Base-by-base conservation (phyloP, 2,888 invertebrate species). In the Cerastis leucographa region DNA sequence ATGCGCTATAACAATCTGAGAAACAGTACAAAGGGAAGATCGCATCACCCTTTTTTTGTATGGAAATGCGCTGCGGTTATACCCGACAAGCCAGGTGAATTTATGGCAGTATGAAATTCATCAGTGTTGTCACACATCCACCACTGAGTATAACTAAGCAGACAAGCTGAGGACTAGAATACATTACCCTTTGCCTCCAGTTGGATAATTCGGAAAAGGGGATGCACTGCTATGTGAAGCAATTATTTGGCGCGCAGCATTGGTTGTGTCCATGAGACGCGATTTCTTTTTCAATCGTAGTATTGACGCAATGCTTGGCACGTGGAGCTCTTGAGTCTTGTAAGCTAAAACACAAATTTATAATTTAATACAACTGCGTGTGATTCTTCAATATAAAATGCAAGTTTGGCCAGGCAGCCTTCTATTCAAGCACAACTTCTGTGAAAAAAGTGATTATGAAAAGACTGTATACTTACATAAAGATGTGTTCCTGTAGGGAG, bases 291-390 rank as follows among this genome's bases (percentile, higher is more conserved):
- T 97, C 89, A 98, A 94, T 82, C 97, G 97, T 65, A 98, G 91
- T 83, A 98, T 94, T 81, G 97, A 97, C 0, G 97, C 97, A 69
- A 97, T 96, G 56, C 96, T 97, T 44, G 98, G 98, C 78, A 98
- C 97, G 80, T 97, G 94, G 0, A 98, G 94, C 90, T 97, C 97
- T 87, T 92, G 94, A 2, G 89, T 93, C 88, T 93, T 95, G 84
- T 93, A 92, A 56, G 93, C 96, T 96, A 83, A 56, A 79, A 81
- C 71, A 76, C 25, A 75, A 46, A 59, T 46, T 29, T 14, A 66
- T 68, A 1, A 25, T 22, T 62, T 40, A 64, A 49, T 61, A 80
- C 14, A 8, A 59, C 11, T 56, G 17, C 5, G 6, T 42, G 2
- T 29, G 14, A 29, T 61, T 29, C 11, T 14, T 74, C 19, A 69